phyloP scores from a whole-genome alignment of 2,113 vertebrate species.

The Aviceda subcristata region DNA sequence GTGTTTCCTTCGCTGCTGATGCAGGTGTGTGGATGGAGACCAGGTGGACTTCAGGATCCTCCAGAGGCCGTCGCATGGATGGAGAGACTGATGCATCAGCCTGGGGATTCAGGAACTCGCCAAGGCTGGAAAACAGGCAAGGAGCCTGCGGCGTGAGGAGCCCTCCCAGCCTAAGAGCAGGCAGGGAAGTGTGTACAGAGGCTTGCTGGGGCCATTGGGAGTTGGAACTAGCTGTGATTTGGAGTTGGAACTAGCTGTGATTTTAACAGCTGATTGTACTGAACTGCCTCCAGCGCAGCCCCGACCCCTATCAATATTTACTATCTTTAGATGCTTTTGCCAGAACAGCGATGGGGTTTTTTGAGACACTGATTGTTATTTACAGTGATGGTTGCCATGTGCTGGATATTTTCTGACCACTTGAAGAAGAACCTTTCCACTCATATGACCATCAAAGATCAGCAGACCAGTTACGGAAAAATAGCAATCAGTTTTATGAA shows the following conservation, averaged over 20 bases:
- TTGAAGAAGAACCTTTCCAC: not conserved
- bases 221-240: not conserved
- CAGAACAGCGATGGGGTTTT: not conserved
- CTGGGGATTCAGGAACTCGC: not conserved
- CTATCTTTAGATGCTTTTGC: not conserved
- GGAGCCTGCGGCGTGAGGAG: not conserved
- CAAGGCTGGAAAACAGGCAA: not conserved
- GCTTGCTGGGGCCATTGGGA: not conserved
- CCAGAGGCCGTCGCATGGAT: too few relatives aligned
- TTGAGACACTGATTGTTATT: not conserved
- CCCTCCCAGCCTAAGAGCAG: not conserved
- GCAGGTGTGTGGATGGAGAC: not conserved
- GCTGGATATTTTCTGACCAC: not conserved
- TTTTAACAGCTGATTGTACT: not conserved
- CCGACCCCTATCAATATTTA: not conserved
- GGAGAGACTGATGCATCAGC: not conserved
- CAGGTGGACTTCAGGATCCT: not conserved
- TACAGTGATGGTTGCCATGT: not conserved
- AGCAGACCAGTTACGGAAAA: not conserved
- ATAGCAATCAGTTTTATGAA: not conserved
- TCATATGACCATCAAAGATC: accelerated
- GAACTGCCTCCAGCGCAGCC: not conserved
- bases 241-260: not conserved
- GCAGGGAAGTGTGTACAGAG: not conserved
- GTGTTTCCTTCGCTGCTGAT: not conserved